These are phyloP conservation scores for Adelognathus sp. DNA, from an alignment of 2,888 invertebrate genomes.

Conservation along the genomic window DNA sequence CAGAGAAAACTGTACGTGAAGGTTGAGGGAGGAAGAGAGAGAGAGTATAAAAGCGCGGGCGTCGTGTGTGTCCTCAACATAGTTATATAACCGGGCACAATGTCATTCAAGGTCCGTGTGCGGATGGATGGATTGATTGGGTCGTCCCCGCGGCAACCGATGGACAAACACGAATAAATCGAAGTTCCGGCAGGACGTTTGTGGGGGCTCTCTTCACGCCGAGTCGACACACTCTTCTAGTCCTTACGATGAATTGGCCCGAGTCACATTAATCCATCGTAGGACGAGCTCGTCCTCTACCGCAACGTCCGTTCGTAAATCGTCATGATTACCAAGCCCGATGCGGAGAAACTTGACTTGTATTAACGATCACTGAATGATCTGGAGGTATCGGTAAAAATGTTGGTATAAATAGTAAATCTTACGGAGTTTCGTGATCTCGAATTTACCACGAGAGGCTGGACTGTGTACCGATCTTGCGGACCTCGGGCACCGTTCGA, in stretches of 20 bases:
- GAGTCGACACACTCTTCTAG: conserved; percentile 32
- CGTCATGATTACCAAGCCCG: no score
- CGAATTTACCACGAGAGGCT: background rate
- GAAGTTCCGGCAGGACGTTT: conserved; percentile 60
- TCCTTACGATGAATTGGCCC: conserved; percentile 31
- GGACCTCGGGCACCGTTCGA: background rate
- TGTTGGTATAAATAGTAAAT: background rate
- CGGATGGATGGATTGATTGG: conserved; percentile 75
- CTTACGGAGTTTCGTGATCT: background rate
- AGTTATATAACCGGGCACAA: background rate
- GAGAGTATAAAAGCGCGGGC: background rate
- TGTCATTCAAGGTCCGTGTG: conserved; percentile 1
- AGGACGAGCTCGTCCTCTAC: background rate
- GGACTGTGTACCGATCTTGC: background rate
- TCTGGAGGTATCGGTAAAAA: no score
- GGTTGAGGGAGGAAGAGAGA: conserved; percentile 23
- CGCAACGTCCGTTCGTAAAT: no score
- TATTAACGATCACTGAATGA: no score
- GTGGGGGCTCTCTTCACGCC: conserved; percentile 12
- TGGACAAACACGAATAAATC: conserved; percentile 74
- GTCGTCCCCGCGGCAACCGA: conserved; percentile 79
- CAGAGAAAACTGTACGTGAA: conserved; percentile 14
- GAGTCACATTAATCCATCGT: conserved; percentile 27
- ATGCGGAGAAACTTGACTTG: no score
- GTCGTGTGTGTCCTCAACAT: conserved; percentile 1